Evolutionary conservation across 1,140 invertebrate species (phyloP), one percentile per base, ranked within the genome.

Genomic region (Drosophila mauritiana): DNA sequence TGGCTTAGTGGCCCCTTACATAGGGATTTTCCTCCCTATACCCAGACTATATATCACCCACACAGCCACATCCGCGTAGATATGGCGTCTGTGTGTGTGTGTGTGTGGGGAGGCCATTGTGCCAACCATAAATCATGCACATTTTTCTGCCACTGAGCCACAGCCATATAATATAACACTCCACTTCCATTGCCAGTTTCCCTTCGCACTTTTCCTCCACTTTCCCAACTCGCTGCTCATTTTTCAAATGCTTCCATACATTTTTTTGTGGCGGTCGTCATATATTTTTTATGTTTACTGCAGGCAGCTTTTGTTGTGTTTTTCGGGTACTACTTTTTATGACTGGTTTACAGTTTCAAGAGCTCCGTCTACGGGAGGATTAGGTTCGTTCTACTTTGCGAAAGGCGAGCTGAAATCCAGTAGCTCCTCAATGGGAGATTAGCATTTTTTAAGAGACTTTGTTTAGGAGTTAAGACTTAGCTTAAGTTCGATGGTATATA

Each of bases 71-170:
- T 52, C 51, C 56, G 51, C 67, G 49, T 70, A 70, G 68, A 70
- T 40, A 57, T 48, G 34, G 64, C 39, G 12, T 5, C 37, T 13
- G 37, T 61, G 55, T 53, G 22, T n/a, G 43, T 46, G 45, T 25
- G 13, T n/a, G 22, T 48, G 48, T 39, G 40, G 39, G 10, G 53
- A 46, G 58, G 43, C 78, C 78, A 80, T 80, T 76, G 78, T 81
- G 56, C 64, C 79, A 86, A 62, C 83, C 83, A 86, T 86, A 86
- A 86, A 86, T 86, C 83, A 86, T 88, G 79, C 84, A 86, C 79
- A 86, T 83, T 86, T 86, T 83, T 79, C 83, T 80, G 83, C 83
- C 83, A 88, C 83, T 80, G 81, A 84, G 76, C 81, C 81, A 67
- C 78, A 86, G 83, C 80, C 82, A 88, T 83, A 86, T 86, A 88